phyloP scores from a whole-genome alignment of 2,113 vertebrate species.

The Grallaria varia region DNA sequence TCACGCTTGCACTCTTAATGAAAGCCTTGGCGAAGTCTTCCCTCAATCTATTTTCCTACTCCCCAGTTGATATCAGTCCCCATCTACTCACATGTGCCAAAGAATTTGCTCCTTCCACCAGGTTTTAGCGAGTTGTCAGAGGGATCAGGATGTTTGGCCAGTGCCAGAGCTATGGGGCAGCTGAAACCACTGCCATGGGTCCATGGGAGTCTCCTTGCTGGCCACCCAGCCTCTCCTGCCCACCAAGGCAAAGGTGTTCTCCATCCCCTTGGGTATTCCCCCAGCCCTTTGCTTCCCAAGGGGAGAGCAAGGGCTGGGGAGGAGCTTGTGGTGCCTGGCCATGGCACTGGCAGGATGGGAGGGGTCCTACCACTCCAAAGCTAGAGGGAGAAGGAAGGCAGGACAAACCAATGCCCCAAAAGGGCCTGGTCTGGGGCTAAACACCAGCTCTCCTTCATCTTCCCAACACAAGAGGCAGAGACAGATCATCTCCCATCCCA shows the following conservation, averaged over 20 bases:
- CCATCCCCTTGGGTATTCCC: neutral
- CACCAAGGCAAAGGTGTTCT: neutral
- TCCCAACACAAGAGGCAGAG: neutral
- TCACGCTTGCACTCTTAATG: slow-evolving; percentile 52
- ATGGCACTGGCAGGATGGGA: neutral
- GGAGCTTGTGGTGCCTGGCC: neutral
- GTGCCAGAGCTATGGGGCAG: neutral
- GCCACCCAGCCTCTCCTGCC: neutral
- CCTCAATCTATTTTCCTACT: slow-evolving; percentile 57
- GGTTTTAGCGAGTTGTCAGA: neutral
- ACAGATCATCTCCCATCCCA: neutral
- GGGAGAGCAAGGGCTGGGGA: neutral
- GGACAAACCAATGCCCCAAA: neutral
- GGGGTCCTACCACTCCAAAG: neutral
- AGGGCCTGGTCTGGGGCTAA: neutral
- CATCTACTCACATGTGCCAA: neutral
- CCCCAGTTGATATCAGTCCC: slow-evolving; percentile 21
- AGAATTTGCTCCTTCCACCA: slow-evolving; percentile 38
- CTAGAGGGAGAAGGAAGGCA: neutral
- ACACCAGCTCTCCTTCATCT: neutral
- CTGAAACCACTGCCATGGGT: neutral
- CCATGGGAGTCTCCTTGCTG: neutral
- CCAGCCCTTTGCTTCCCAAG: neutral
- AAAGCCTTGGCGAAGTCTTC: slow-evolving; percentile 59
- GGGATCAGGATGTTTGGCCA: neutral